Evolutionary conservation across 2,797 vertebrate genomes (phyloP).

Genomic region (Calcarius lapponicus): DNA sequence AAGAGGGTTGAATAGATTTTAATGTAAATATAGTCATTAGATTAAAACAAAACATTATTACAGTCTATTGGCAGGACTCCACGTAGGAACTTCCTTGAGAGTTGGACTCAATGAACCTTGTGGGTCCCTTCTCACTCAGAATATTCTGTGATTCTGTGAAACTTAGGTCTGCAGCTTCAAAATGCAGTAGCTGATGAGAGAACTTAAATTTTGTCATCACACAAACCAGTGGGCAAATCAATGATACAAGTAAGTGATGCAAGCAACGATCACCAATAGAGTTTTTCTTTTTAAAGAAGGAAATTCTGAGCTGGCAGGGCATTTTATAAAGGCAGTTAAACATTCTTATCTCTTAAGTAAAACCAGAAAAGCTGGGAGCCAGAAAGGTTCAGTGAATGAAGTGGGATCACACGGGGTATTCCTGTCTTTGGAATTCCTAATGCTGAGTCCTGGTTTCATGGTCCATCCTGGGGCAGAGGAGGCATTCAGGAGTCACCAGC

Average conservation of each 20-base stretch:
- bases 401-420: neutral
- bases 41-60: neutral
- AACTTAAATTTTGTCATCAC: neutral
- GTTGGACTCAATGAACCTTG: neutral
- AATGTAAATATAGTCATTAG: neutral
- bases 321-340: constrained; percentile 1
- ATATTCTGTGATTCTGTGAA: neutral
- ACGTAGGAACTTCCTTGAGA: neutral
- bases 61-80: neutral
- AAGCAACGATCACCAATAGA: neutral
- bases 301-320: neutral
- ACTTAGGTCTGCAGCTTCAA: neutral
- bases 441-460: neutral
- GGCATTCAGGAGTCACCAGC: neutral
- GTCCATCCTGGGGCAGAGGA: neutral
- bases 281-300: neutral
- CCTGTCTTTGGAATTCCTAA: neutral
- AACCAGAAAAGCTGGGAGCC: neutral
- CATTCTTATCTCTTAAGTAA: neutral
- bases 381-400: neutral
- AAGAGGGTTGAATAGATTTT: neutral
- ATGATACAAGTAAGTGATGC: neutral
- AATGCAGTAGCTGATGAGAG: neutral
- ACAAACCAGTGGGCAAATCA: neutral
- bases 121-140: neutral